These are phyloP conservation scores for Bos javanicus DNA, from an alignment of 2,113 vertebrate species.

Conservation along the genomic window DNA sequence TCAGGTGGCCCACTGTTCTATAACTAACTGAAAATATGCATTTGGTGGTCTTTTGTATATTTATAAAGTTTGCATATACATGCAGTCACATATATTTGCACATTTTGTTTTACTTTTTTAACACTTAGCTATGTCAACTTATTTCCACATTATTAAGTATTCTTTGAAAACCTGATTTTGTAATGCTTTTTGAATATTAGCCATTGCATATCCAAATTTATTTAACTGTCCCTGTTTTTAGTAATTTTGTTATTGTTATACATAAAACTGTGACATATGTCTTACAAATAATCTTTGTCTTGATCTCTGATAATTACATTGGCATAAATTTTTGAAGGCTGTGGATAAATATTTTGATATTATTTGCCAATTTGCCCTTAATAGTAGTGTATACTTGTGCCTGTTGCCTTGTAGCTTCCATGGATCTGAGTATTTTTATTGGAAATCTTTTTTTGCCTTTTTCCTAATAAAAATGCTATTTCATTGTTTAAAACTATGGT, in stretches of 20 bases:
- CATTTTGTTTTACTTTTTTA: not conserved
- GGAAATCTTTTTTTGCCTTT: not conserved
- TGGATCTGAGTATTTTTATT: not conserved
- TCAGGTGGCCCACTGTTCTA: not conserved
- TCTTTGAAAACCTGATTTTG: conserved; percentile 16
- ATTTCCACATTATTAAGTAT: not conserved
- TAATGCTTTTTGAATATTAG: conserved; percentile 7
- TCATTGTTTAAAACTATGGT: not conserved
- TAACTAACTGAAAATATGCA: not conserved
- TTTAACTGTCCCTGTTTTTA: not conserved
- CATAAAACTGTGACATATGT: not conserved
- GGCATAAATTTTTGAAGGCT: not conserved
- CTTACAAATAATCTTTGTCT: not conserved
- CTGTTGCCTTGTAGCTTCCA: not conserved
- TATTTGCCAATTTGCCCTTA: not conserved
- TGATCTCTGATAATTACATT: not conserved
- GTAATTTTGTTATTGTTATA: not conserved
- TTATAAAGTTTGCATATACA: not conserved
- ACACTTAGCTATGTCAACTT: not conserved
- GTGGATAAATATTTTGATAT: conserved; percentile 23
- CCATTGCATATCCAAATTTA: not conserved
- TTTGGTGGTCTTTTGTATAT: not conserved
- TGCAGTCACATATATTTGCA: not conserved
- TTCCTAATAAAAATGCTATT: not conserved
- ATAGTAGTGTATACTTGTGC: not conserved